Evolutionary conservation across 2,797 vertebrate species (phyloP).

Genomic region (Malacoraja senta): DNA sequence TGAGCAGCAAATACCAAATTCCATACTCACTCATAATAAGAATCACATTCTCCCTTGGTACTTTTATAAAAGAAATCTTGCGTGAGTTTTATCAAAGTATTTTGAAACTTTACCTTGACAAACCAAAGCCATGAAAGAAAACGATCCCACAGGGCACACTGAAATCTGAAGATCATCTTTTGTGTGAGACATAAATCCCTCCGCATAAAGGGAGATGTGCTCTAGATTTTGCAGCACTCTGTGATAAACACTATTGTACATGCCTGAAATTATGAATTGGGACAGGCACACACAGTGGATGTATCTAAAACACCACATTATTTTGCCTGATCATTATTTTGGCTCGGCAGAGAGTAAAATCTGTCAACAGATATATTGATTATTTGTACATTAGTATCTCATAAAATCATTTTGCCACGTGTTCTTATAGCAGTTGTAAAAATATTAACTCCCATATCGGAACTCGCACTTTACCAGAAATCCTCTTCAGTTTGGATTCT

Average conservation of each 20-base stretch:
- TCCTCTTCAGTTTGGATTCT: not conserved
- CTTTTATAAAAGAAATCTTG: not conserved
- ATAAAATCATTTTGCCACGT: not conserved
- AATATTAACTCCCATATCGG: not conserved
- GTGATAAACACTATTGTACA: not conserved
- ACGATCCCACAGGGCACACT: not conserved
- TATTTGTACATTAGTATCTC: not conserved
- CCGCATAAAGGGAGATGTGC: not conserved
- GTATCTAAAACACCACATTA: not conserved
- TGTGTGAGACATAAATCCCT: not conserved
- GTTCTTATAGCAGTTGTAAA: not conserved
- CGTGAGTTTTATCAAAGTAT: not conserved
- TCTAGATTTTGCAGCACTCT: not conserved
- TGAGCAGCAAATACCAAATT: not conserved
- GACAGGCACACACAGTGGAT: not conserved
- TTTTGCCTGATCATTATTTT: not conserved
- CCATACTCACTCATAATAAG: not conserved
- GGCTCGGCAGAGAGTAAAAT: not conserved
- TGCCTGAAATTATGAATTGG: not conserved
- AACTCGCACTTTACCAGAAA: not conserved
- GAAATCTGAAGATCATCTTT: not conserved
- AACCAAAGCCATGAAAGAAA: not conserved
- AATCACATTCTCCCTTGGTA: not conserved
- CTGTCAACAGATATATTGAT: not conserved
- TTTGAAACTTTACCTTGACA: not conserved